Base-by-base conservation (phyloP, 2,797 vertebrate species). In the Sebastolobus altivelis region DNA sequence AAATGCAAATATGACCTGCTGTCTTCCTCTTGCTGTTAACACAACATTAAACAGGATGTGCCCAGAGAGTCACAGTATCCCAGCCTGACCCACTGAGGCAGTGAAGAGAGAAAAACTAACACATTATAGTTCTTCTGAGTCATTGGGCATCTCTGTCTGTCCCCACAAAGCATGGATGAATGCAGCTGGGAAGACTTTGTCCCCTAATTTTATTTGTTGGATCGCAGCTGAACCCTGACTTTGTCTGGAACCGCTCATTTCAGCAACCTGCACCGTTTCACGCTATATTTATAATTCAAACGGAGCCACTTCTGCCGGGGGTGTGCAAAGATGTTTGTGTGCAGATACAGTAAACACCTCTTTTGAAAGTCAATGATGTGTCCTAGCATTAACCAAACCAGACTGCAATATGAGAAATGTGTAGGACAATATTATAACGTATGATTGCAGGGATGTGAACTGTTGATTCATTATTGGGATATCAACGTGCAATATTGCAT, bases 191-290 rank as follows among this genome's bases (percentile, higher is more conserved):
- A 88, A 80, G 67, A 70, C 73, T 66, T 73, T 74, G 67, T 79
- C 81, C 66, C 65, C 49, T 88, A 68, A 91, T 92, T 82, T 88
- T 80, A 84, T 88, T 88, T 78, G 85, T 77, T 83, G 80, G 73
- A 83, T 77, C 84, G 76, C 65, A 87, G 87, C 85, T 91, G 70
- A 90, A 90, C 86, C 75, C 77, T 88, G 80, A 85, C 79, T 84
- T 84, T 76, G 79, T 89, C 72, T 84, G 77, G 59, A 82, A 77
- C 76, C 25, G 49, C 83, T 89, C 72, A 77, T 87, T 88, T 83
- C 75, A 81, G 71, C 84, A 75, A 49, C 60, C 14, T 20, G 67
- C 60, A 79, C 33, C 31, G 55, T 85, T 87, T 89, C 75, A 89
- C 49, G 40, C 78, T 71, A 85, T 82, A 89, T 91, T 86, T 82